Conservation (phyloP, 2,888 invertebrate genomes). For the Pocota personata region DNA sequence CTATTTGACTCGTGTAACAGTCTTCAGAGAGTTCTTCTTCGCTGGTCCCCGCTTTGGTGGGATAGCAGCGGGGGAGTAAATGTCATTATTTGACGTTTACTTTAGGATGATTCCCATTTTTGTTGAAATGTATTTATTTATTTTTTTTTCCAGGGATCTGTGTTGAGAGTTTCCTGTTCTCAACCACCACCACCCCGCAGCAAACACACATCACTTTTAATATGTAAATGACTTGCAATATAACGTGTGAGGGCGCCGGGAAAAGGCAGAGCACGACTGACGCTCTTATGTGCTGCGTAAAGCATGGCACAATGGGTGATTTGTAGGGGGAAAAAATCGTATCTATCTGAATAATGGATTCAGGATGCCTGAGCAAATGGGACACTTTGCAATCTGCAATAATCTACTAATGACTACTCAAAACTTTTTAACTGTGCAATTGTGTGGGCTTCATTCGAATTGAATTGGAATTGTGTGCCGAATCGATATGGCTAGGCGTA, state of each 20-base stretch:
- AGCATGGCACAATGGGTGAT: constrained; percentile 13
- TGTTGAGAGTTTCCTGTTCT: background rate
- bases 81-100: constrained; percentile 42
- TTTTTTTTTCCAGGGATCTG: too few relatives aligned
- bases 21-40: background rate
- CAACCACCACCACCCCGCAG: background rate
- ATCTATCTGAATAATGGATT: constrained; percentile 12
- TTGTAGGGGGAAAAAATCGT: background rate
- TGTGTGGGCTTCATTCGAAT: constrained; percentile 8
- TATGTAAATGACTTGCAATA: constrained; percentile 4
- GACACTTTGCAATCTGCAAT: constrained; percentile 6
- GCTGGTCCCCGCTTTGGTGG: too few relatives aligned
- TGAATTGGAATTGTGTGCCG: background rate
- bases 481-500: constrained; percentile 12
- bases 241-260: background rate
- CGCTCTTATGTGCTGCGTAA: background rate
- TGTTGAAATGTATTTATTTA: too few relatives aligned
- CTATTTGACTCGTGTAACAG: background rate
- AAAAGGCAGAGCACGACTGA: background rate
- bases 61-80: background rate
- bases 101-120: background rate
- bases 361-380: constrained; percentile 12
- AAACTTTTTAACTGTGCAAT: constrained; percentile 17
- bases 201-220: background rate
- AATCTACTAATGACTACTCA: constrained; percentile 42